These are phyloP conservation scores for Hoplias malabaricus DNA, from an alignment of 2,113 vertebrate genomes.

Conservation along the genomic window DNA sequence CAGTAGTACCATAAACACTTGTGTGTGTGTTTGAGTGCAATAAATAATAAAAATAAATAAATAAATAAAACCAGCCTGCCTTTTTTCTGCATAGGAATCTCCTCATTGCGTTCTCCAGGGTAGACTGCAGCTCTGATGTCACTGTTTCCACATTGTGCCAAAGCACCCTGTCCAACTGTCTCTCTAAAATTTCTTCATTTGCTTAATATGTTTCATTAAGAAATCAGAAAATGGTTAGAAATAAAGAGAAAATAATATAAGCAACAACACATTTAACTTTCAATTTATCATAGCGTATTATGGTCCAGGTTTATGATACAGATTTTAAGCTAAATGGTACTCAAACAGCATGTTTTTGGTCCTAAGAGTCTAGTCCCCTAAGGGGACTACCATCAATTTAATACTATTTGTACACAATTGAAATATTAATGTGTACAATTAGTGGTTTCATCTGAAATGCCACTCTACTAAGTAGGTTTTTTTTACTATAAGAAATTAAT, in stretches of 20 bases:
- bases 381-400: no score
- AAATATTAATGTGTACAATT: no score
- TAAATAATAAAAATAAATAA: background rate
- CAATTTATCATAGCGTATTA: background rate
- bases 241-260: background rate
- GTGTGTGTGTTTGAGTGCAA: background rate
- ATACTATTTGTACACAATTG: no score
- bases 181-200: conserved; percentile 67
- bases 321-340: no score
- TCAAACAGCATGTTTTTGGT: no score
- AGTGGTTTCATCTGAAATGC: no score
- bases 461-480: no score
- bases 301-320: background rate
- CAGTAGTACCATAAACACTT: background rate
- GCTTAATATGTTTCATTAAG: conserved; percentile 44
- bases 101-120: conserved; percentile 60
- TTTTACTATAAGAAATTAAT: no score
- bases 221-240: background rate
- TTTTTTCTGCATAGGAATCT: conserved; percentile 55
- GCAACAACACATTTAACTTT: background rate
- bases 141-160: conserved; percentile 66
- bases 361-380: no score
- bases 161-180: conserved; percentile 70
- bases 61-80: conserved; percentile 56
- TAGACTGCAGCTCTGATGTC: conserved; percentile 57